Evolutionary conservation across 2,113 vertebrate species (phyloP).

Genomic region (Motacilla tschutschensis): DNA sequence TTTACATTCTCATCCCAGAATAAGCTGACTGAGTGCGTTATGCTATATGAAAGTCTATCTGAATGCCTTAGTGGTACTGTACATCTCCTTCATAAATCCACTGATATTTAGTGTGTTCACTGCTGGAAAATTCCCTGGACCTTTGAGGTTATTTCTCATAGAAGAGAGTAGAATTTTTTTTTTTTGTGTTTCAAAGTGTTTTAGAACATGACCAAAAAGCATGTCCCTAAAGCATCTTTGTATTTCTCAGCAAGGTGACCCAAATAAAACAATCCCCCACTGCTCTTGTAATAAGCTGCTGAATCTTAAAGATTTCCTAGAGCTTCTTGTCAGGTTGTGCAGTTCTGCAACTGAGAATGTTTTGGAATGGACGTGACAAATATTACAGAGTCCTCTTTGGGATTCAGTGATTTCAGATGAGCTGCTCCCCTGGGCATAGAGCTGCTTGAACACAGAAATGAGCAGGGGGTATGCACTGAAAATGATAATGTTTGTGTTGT

Average conservation of each 20-base stretch:
- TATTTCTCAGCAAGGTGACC: conserved; percentile 12
- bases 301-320: background rate
- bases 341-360: background rate
- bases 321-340: conserved; percentile 1
- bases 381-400: background rate
- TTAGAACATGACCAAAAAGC: background rate
- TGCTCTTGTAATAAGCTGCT: conserved; percentile 18
- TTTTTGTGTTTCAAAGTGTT: background rate
- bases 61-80: background rate
- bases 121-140: background rate
- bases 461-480: rapidly evolving
- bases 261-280: background rate
- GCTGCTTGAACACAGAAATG: background rate
- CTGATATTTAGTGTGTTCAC: background rate
- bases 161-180: background rate
- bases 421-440: background rate
- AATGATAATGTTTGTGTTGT: background rate
- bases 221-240: background rate
- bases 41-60: background rate
- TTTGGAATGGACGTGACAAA: background rate
- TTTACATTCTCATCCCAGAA: background rate
- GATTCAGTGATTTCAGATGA: background rate
- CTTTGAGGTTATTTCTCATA: background rate
- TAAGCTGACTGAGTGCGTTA: background rate
- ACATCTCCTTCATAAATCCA: background rate